Conservation (phyloP, 2,888 invertebrate species). For the Pandemis cinnamomeana region DNA sequence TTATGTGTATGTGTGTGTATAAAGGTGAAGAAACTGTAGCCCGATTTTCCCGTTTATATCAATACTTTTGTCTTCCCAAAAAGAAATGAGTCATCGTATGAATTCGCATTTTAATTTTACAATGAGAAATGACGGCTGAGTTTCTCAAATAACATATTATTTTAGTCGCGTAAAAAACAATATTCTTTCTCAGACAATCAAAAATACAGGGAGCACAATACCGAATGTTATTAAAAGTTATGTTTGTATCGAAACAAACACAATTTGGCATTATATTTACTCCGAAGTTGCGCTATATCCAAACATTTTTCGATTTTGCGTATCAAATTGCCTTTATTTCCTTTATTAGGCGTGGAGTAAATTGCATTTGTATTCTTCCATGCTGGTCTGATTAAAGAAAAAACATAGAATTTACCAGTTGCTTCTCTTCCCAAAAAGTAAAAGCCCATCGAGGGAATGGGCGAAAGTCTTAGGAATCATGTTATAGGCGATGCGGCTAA, state of each 20-base stretch:
- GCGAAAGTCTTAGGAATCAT: too few species aligned
- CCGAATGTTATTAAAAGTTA: slow-evolving; percentile 2
- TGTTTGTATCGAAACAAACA: slow-evolving; percentile 1
- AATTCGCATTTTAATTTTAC: not conserved
- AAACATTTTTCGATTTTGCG: slow-evolving; percentile 2
- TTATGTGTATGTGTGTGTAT: too few species aligned
- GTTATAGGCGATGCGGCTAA: too few species aligned
- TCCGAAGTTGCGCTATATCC: slow-evolving; percentile 14
- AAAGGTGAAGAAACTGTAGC: too few species aligned
- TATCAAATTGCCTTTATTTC: slow-evolving; percentile 1
- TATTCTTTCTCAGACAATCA: not conserved
- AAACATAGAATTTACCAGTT: too few species aligned
- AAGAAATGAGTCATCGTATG: too few species aligned
- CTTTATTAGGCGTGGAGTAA: not conserved
- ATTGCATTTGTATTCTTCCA: too few species aligned
- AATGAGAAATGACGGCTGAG: not conserved
- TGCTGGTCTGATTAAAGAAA: too few species aligned
- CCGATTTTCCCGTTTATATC: too few species aligned
- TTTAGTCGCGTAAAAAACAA: not conserved
- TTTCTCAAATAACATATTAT: not conserved
- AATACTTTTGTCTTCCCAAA: too few species aligned
- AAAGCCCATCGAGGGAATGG: too few species aligned
- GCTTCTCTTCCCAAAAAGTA: too few species aligned
- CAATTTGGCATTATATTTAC: slow-evolving; percentile 1
- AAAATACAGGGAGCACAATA: slow-evolving; percentile 4